phyloP scores from a whole-genome alignment of 2,888 invertebrate genomes.

The Microplitis deprimator region DNA sequence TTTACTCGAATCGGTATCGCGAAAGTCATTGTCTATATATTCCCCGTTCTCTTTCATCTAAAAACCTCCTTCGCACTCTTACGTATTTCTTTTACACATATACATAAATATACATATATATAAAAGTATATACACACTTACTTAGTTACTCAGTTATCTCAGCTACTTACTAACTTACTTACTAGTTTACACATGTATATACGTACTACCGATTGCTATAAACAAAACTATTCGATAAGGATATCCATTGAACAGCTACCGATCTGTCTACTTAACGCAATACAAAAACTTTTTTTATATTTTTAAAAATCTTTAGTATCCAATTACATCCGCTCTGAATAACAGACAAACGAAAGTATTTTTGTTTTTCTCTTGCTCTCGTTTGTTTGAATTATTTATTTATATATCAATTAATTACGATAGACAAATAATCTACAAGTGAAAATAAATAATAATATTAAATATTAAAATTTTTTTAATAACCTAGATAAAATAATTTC shows the following conservation, averaged over 20 bases:
- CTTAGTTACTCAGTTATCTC: too few relatives aligned
- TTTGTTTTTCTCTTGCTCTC: slow-evolving; percentile 12
- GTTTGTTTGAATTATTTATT: slow-evolving; percentile 7
- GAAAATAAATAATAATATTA: neutral
- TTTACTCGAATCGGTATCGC: neutral
- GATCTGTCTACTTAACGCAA: slow-evolving; percentile 16
- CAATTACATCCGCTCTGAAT: slow-evolving; percentile 36
- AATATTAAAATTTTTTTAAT: neutral
- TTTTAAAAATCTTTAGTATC: slow-evolving; percentile 20
- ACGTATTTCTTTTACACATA: neutral
- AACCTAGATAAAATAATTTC: slow-evolving; percentile 26
- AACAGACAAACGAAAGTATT: slow-evolving; percentile 29
- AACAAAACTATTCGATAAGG: slow-evolving; percentile 18
- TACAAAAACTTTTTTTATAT: slow-evolving; percentile 41
- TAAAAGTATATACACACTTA: neutral
- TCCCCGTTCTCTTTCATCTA: slow-evolving; percentile 7
- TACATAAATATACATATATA: neutral
- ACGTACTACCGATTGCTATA: slow-evolving; percentile 3
- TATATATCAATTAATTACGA: neutral
- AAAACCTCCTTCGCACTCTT: neutral
- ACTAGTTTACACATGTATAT: neutral
- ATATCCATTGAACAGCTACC: slow-evolving; percentile 18
- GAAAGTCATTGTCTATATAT: slow-evolving; percentile 16
- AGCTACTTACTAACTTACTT: slow-evolving; percentile 4
- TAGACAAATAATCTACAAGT: too few relatives aligned